Evolutionary conservation across 1,140 invertebrate genomes (phyloP), one percentile per base, ranked within the genome.

Genomic region (Neotoxoptera formosana): DNA sequence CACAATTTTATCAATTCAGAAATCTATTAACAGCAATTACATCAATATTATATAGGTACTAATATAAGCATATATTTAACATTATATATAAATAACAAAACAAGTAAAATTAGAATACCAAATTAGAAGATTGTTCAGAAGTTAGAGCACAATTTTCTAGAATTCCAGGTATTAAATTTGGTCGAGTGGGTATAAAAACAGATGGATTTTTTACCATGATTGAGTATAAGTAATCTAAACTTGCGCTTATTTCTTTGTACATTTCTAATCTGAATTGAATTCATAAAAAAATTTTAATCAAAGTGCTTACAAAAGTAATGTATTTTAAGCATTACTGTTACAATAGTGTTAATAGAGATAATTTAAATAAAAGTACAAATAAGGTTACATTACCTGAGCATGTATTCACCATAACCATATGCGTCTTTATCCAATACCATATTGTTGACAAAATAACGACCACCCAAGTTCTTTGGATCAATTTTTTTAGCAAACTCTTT

Each of bases 391-490:
- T 95, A 97, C 96, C 97, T 96, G 95, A 96, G 96, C 84, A 96
- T 95, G 94, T 97, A 98, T 67, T 96, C 97, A 14, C 96, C 94
- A 94, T 97, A 97, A 36, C 97, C 97, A n/a, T n/a, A n/a, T 94
- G 98, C 96, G 95, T 99, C 98, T 90, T 97, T 97, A 34, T 95
- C 94, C 2, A 97, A 97, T 95, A 98, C 97, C 93, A 97, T 97
- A 94, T 97, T 98, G 94, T 97, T 93, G 11, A 56, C 97, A 95
- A 99, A 99, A 95, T 97, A 99, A 95, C 98, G 97, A 25, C 98
- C 95, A 1, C 98, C 99, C 51, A 98, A 96, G 94, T 98, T 97
- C 93, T 98, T 97, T 0, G 98, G 98, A 96, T 99, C 99, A 45
- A 97, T 95, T 95, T 97, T 98, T 76, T 96, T 96, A 1, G 98